Evolutionary conservation across 2,113 vertebrate species (phyloP).

Genomic region (Petaurus breviceps): DNA sequence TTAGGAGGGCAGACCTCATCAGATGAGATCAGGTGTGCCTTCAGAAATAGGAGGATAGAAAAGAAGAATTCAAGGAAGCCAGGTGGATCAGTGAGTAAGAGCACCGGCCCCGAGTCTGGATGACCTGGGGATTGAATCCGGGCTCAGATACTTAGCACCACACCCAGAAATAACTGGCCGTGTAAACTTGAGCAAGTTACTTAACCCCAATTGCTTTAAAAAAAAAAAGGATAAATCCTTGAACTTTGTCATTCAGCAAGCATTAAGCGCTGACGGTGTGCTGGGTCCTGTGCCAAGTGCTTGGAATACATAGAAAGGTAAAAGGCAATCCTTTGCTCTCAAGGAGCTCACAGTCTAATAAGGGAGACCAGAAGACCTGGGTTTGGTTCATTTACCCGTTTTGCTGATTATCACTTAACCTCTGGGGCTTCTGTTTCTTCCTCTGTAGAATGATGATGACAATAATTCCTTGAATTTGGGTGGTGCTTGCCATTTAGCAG

Average conservation of each 20-base stretch:
- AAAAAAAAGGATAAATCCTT: too few relatives aligned
- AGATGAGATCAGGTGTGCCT: not conserved
- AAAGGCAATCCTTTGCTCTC: not conserved
- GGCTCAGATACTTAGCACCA: too few relatives aligned
- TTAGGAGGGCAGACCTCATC: not conserved
- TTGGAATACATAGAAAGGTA: not conserved
- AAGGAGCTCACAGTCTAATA: not conserved
- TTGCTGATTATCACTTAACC: not conserved
- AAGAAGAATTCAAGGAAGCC: too few relatives aligned
- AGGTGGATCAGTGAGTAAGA: too few relatives aligned
- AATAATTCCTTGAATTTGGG: not conserved
- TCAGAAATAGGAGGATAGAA: not conserved
- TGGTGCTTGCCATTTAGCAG: not conserved
- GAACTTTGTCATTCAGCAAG: not conserved
- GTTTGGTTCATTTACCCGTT: not conserved
- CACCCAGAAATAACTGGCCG: too few relatives aligned
- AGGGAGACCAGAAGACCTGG: not conserved
- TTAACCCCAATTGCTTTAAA: too few relatives aligned
- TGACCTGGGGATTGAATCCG: too few relatives aligned
- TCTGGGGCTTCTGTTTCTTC: not conserved
- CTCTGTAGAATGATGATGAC: not conserved
- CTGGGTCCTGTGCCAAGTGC: not conserved
- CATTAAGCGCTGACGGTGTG: not conserved
- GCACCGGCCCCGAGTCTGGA: too few relatives aligned
- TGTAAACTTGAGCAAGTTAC: too few relatives aligned